Evolutionary conservation across 1,140 invertebrate genomes (phyloP), one percentile per base, ranked within the genome.

Genomic region (Rhyacophila brunnea): DNA sequence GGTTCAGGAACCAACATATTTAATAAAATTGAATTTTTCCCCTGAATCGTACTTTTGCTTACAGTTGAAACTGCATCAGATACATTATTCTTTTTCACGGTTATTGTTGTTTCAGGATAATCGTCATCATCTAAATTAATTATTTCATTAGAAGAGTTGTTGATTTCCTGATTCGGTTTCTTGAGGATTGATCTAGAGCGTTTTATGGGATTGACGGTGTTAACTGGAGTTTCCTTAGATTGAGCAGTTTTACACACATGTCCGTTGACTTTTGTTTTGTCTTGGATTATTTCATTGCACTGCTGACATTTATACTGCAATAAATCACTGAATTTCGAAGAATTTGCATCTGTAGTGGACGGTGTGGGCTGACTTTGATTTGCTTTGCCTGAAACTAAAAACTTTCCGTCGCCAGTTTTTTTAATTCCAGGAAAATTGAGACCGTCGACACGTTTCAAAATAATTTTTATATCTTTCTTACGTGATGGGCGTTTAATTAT

Each of bases 401-500:
- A 45, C 34, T 32, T 44, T 13, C 42, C 42, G 17, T 45, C 15
- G 17, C 28, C 38, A 5, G 5, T 54, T 32, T 17, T 45, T 13
- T 34, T 32, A 17, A 54, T 23, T n/a, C 51, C 51, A 19, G 51
- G 51, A 34, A 54, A 54, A 15, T 34, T 17, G 0, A 17, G 20
- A 6, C 45, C 15, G 18, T 58, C 43, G 9, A 62, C 40, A 36
- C 19, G 46, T 11, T 36, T 50, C 19, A 58, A 44, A 19, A 45
- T 28, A 17, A 58, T 35, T 36, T 15, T 35, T 15, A 53, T 13
- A 14, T 59, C 32, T 47, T 59, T 53, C 10, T 38, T 52, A 49
- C n/a, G 9, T 5, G 23, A 28, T 3, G 23, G 23, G 9, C 9
- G 23, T 9, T 28, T 28, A 5, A 28, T 5, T 5, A 5, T 28